Conservation (phyloP, 2,113 vertebrate species). For the Daphoenositta chrysoptera region DNA sequence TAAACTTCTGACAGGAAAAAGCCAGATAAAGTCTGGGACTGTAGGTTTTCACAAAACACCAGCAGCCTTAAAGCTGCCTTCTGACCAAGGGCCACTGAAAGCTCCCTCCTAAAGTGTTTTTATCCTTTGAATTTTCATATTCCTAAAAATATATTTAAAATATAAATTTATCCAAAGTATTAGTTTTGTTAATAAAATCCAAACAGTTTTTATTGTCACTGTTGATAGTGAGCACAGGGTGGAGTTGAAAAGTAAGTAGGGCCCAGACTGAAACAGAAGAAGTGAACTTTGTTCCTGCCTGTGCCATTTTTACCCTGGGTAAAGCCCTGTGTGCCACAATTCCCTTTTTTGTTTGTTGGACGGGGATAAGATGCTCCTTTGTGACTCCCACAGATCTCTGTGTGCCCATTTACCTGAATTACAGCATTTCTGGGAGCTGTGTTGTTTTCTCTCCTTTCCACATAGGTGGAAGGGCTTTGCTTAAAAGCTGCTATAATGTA, state of each 20-base stretch:
- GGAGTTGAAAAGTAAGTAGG: not conserved
- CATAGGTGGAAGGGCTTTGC: not conserved
- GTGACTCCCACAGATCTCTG: not conserved
- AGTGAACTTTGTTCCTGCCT: not conserved
- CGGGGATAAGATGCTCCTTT: not conserved
- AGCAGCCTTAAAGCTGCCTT: not conserved
- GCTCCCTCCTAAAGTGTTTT: not conserved
- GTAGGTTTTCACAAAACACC: not conserved
- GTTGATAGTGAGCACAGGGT: not conserved
- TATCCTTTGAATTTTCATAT: not conserved
- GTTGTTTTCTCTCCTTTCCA: not conserved
- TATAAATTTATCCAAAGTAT: not conserved
- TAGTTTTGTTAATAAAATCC: not conserved
- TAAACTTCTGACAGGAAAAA: not conserved
- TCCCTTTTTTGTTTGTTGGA: not conserved
- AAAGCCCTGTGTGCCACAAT: not conserved
- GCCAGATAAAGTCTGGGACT: not conserved
- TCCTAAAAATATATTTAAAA: not conserved
- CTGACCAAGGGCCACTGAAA: not conserved
- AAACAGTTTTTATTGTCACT: not conserved
- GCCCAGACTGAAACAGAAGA: not conserved
- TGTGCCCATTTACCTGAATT: not conserved
- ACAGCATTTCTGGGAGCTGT: not conserved
- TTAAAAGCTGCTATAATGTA: not conserved
- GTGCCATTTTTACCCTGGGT: not conserved